Conservation (phyloP, 2,113 vertebrate species). For the Plecturocebus donacophilus region DNA sequence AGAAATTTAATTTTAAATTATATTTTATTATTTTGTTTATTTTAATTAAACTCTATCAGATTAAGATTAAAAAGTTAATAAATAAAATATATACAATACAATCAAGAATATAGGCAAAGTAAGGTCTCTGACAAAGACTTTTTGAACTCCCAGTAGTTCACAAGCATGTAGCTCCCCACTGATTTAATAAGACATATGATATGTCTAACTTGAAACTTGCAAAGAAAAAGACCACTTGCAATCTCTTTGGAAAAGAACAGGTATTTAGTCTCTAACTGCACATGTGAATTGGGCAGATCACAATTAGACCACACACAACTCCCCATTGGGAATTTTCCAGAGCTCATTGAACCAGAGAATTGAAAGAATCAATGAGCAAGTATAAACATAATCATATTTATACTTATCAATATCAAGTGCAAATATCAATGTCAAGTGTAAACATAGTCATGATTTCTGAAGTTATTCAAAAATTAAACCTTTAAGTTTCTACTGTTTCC, state of each 20-base stretch:
- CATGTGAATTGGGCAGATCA: not conserved
- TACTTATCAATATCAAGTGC: too few species aligned
- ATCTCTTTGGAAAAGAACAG: not conserved
- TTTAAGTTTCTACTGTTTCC: not conserved
- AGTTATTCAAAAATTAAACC: not conserved
- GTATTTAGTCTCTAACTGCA: not conserved
- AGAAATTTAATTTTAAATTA: constrained; percentile 30
- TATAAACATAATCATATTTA: not conserved
- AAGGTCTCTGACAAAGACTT: not conserved
- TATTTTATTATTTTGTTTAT: too few species aligned
- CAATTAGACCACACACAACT: not conserved
- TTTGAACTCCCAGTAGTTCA: not conserved
- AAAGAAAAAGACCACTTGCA: not conserved
- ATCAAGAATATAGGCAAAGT: constrained; percentile 28
- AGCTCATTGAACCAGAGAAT: not conserved
- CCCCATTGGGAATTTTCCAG: not conserved
- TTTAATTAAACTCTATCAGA: too few species aligned
- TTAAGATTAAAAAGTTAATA: too few species aligned
- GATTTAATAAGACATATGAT: not conserved
- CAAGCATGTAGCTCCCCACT: not conserved
- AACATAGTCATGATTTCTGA: constrained; percentile 32
- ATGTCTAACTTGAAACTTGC: not conserved
- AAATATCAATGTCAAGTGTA: not conserved
- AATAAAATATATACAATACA: not conserved
- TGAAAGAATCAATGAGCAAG: not conserved